A percentile compares a stretch with the other conserved stretches of the same genome.
Conservation (phyloP, 2,797 vertebrate species). For the Galago senegalensis region DNA sequence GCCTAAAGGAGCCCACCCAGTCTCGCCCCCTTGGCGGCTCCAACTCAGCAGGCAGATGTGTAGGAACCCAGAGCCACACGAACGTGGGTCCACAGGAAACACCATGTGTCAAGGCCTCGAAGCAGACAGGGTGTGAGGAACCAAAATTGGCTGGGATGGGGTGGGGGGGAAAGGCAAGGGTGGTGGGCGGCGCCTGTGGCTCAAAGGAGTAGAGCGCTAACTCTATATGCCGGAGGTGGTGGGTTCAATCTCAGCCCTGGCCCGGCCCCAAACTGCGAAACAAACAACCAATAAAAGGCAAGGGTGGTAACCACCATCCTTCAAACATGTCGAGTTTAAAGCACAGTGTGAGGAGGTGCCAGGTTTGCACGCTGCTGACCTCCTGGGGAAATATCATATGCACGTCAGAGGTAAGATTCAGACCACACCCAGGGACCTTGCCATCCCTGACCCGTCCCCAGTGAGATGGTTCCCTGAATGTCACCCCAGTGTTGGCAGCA, state of each 20-base stretch:
- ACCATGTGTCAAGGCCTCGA: not conserved
- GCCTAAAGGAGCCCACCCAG: not conserved
- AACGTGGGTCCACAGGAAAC: not conserved
- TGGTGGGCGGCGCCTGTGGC: no score
- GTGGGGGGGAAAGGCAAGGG: no score
- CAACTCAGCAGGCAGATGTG: not conserved
- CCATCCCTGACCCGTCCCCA: not conserved
- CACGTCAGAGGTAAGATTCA: rapidly evolving
- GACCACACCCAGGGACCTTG: rapidly evolving
- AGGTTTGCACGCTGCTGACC: not conserved
- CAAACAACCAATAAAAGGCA: no score
- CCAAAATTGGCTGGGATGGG: not conserved
- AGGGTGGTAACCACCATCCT: not conserved
- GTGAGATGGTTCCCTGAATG: no score
- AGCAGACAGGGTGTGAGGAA: rapidly evolving
- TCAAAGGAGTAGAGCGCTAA: no score
- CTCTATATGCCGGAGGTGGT: no score
- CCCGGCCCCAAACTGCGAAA: no score
- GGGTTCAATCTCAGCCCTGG: no score
- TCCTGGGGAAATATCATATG: rapidly evolving
- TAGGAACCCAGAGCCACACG: rapidly evolving
- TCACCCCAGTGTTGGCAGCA: not conserved
- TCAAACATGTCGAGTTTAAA: rapidly evolving
- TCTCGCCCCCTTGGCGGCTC: rapidly evolving
- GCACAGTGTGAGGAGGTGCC: rapidly evolving